Conservation (phyloP, 92 coral and sea anemone genomes). For the Zoanthus solanderi region DNA sequence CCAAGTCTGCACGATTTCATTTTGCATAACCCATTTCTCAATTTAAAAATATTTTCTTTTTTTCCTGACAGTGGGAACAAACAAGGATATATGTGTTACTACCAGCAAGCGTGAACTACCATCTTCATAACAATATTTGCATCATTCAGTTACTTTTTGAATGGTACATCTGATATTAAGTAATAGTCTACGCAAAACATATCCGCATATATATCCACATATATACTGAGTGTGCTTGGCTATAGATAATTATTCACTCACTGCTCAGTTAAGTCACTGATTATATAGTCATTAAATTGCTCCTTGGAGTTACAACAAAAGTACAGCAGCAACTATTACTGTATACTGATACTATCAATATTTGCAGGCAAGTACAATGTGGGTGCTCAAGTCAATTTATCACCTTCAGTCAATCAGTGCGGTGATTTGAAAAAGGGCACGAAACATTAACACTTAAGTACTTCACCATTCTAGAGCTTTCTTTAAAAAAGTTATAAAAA, state of each 20-base stretch:
- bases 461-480: conserved; percentile 22
- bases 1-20: too few relatives aligned
- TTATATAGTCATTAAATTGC: not conserved
- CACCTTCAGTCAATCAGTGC: conserved; percentile 12
- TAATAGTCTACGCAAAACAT: too few relatives aligned
- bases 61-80: too few relatives aligned
- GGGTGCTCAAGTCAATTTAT: conserved; percentile 19
- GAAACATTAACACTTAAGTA: conserved; percentile 2
- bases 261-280: not conserved
- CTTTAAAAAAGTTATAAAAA: conserved; percentile 12
- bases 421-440: conserved; percentile 6
- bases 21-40: too few relatives aligned
- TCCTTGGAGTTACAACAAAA: not conserved
- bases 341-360: not conserved
- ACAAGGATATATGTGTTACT: too few relatives aligned
- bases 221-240: not conserved
- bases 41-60: too few relatives aligned
- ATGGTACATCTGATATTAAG: too few relatives aligned
- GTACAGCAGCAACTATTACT: not conserved
- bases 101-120: not conserved
- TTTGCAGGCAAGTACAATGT: not conserved
- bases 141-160: too few relatives aligned
- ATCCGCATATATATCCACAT: not conserved
- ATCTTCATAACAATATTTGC: not conserved
- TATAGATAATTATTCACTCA: not conserved